Evolutionary conservation across 2,888 invertebrate species (phyloP), one percentile per base, ranked within the genome.

Genomic region (Caenorhabditis sp.): DNA sequence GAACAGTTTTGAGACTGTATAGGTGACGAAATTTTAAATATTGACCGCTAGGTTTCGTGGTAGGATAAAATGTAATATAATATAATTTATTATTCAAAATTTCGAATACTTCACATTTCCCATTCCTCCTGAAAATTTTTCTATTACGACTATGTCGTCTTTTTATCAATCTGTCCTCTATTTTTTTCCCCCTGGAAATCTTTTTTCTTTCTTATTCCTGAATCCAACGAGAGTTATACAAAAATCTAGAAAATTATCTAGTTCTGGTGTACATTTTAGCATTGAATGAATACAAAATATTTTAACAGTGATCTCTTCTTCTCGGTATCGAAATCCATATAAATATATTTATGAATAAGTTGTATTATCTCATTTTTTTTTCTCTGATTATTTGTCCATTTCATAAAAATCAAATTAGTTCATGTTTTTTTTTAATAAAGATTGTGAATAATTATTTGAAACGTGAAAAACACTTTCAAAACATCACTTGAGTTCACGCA

Each of bases 311-410:
- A 51, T 51, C 51, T 51, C 51, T 51, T 23, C 21, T 51, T 51
- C 51, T 51, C 23, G 51, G 51, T 51, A 23, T 19, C 21, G 2
- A 23, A 43, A 21, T 51, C 23, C n/a, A 51, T 51, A 51, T 51
- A 23, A n/a, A n/a, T 19, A 17, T 51, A 51, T 51, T 51, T 51
- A 43, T 43, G 43, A 17, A 43, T 43, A 14, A 51, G 21, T 21
- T 51, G 21, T 23, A 51, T 51, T 51, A 51, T 51, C 51, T 5
- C 50, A 50, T 50, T n/a, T 50, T 50, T 50, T 6, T 51, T 51
- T 51, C 21, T 51, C 17, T 23, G 8, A 10, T 51, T 51, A 17
- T 51, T 51, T 51, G 51, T 51, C 21, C 53, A 53, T 53, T 53
- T 53, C 21, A 21, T 21, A 8, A 53, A 53, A 53, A 23, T 53